A percentile compares a stretch with the other conserved stretches of the same genome.
Evolutionary conservation across 2,797 vertebrate species (phyloP).

Genomic region (Allobates femoralis): DNA sequence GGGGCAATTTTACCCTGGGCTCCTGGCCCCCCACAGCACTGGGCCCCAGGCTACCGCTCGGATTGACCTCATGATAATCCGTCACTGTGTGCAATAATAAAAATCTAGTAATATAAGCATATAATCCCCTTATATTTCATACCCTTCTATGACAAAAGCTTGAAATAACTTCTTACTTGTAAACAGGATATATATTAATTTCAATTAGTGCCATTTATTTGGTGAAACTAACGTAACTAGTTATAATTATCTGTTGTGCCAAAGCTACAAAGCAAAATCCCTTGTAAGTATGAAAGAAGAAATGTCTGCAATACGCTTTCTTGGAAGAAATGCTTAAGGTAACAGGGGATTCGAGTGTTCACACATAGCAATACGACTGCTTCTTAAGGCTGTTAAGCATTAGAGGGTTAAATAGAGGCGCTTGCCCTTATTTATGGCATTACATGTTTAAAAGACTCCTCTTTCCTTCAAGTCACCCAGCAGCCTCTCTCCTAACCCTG

Average conservation of each 20-base stretch:
- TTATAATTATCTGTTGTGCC: not conserved
- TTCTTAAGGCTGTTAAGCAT: not conserved
- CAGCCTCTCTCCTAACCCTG: conserved; percentile 46
- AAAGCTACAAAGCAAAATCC: not conserved
- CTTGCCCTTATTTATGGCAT: conserved; percentile 26
- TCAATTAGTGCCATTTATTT: not conserved
- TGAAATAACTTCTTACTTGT: not conserved
- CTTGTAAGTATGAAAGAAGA: conserved; percentile 6
- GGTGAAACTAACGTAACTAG: not conserved
- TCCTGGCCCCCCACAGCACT: too few relatives aligned
- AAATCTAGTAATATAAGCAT: conserved; percentile 3
- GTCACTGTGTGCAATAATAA: not conserved
- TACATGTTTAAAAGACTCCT: conserved; percentile 23
- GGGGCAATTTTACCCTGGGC: too few relatives aligned
- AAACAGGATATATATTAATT: not conserved
- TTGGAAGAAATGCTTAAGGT: not conserved
- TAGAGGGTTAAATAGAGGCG: conserved; percentile 27
- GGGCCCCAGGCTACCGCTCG: too few relatives aligned
- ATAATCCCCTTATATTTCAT: too few relatives aligned
- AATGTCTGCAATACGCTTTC: not conserved
- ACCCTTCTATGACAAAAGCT: too few relatives aligned
- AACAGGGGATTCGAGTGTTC: not conserved
- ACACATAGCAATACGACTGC: not conserved
- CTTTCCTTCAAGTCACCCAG: conserved; percentile 26
- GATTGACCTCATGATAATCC: too few relatives aligned